These are phyloP conservation scores for Borostomias antarcticus DNA, from an alignment of 2,797 vertebrate species.

Conservation along the genomic window DNA sequence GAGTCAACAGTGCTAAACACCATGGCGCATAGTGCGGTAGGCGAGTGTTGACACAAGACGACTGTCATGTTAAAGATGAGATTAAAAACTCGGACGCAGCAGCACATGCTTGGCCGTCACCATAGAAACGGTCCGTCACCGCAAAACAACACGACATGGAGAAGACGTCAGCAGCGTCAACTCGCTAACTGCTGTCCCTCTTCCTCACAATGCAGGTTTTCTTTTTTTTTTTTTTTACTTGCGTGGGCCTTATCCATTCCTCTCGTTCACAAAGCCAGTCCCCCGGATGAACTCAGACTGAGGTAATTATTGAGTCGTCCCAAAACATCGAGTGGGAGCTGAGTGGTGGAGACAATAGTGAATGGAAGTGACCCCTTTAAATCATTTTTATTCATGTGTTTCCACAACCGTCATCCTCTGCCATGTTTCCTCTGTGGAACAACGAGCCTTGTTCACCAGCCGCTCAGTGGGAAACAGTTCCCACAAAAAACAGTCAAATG, in stretches of 20 bases:
- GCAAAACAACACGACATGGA: not conserved
- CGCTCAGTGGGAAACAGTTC: slow-evolving; percentile 20
- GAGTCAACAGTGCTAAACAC: too few species aligned
- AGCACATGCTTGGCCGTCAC: not conserved
- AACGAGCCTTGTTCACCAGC: slow-evolving; percentile 20
- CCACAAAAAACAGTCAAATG: slow-evolving; percentile 18
- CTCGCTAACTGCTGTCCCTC: not conserved
- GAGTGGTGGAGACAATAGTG: not conserved
- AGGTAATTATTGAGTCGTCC: slow-evolving; percentile 1
- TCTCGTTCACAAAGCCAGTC: slow-evolving; percentile 6
- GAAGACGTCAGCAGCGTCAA: not conserved
- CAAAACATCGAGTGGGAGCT: slow-evolving; percentile 6
- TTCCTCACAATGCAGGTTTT: not conserved
- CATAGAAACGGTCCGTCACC: not conserved
- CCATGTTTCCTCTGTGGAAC: slow-evolving; percentile 10
- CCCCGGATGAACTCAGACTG: slow-evolving; percentile 8
- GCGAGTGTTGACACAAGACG: not conserved
- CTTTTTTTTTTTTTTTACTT: not conserved
- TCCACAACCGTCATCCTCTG: not conserved
- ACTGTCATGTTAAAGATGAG: not conserved
- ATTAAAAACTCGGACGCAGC: not conserved
- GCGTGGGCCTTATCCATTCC: not conserved
- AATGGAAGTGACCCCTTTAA: slow-evolving; percentile 10
- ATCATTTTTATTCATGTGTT: slow-evolving; percentile 18
- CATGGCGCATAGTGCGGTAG: not conserved